Evolutionary conservation across 2,888 invertebrate species (phyloP).

Genomic region (Calameuta idolon): DNA sequence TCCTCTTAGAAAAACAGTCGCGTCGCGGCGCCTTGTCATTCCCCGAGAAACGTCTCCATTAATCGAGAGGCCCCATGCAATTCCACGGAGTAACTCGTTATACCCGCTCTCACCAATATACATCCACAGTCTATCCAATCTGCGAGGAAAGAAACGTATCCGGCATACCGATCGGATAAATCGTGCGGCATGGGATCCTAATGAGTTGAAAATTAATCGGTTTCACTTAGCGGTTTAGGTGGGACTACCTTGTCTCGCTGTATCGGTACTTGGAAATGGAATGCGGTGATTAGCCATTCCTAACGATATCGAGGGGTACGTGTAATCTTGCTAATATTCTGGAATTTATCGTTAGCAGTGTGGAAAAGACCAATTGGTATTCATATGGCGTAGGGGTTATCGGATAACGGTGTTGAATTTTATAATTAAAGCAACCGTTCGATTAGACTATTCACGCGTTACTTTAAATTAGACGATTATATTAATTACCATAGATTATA

Average conservation of each 20-base stretch:
- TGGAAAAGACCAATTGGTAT: neutral
- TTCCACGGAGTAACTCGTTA: neutral
- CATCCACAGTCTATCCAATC: neutral
- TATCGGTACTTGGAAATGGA: neutral
- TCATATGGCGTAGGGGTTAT: neutral
- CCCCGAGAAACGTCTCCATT: conserved; percentile 20
- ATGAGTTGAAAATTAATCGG: neutral
- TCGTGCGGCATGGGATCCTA: neutral
- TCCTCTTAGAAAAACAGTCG: conserved; percentile 41
- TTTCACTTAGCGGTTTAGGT: neutral
- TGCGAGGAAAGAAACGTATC: neutral
- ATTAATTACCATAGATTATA: neutral
- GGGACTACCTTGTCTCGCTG: neutral
- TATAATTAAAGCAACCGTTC: neutral
- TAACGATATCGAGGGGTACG: neutral
- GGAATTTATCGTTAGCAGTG: neutral
- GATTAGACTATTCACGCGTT: neutral
- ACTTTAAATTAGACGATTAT: neutral
- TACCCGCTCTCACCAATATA: neutral
- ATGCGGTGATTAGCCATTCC: neutral
- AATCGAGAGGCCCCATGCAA: conserved; percentile 1
- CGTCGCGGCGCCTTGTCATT: conserved; percentile 22
- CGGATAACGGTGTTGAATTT: neutral
- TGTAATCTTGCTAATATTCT: neutral
- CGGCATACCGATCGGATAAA: neutral